These are phyloP conservation scores for Malacosoma neustria DNA, from an alignment of 2,888 invertebrate genomes.

Conservation along the genomic window DNA sequence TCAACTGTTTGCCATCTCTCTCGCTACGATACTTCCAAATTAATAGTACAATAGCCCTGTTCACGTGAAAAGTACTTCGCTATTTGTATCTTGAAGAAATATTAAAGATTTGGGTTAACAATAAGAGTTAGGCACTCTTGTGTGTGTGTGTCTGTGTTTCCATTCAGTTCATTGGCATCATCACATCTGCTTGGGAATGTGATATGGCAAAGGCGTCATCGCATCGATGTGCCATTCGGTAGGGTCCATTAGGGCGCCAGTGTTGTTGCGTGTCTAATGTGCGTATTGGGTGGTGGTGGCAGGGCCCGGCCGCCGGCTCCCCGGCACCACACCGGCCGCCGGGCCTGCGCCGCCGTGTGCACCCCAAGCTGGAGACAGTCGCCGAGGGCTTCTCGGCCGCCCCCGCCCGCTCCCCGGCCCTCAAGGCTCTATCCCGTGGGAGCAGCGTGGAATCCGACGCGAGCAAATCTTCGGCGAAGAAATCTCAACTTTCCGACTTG, in stretches of 20 bases:
- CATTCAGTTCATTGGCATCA: neutral
- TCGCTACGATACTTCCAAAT: no score
- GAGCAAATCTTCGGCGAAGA: constrained; percentile 8
- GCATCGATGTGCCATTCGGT: neutral
- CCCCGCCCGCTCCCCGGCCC: constrained; percentile 8
- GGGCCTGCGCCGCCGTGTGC: constrained; percentile 22
- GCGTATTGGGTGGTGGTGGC: neutral
- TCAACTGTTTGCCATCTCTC: no score
- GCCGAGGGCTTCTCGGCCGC: constrained; percentile 13
- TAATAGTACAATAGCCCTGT: no score
- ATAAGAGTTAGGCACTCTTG: no score
- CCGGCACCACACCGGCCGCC: constrained; percentile 10
- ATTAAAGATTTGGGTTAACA: no score
- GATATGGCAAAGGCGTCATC: neutral
- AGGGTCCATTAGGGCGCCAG: neutral
- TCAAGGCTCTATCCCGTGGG: constrained; percentile 9
- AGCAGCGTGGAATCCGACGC: constrained; percentile 7
- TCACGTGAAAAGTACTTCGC: no score
- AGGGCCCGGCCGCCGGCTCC: constrained; percentile 5
- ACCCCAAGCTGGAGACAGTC: constrained; percentile 13
- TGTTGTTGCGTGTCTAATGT: neutral
- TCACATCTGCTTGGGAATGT: neutral
- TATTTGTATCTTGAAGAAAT: no score
- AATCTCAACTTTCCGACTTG: constrained; percentile 26
- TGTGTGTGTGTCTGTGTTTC: neutral